A percentile compares a stretch with the other conserved stretches of the same genome.
Conservation (phyloP, 2,113 vertebrate genomes). For the Aptenodytes forsteri region DNA sequence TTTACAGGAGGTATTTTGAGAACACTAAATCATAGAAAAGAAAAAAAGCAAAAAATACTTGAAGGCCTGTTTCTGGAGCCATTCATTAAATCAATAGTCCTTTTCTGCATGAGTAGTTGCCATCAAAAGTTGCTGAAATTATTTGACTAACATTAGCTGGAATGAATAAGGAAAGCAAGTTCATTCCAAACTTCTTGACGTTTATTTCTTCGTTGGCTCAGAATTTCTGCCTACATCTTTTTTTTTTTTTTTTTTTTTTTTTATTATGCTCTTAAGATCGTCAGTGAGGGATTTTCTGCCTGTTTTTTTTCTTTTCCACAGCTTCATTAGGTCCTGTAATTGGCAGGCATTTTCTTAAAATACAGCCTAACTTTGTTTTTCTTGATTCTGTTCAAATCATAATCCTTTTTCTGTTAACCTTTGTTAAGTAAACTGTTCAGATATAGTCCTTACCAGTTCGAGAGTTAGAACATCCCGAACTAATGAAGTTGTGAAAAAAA, state of each 20-base stretch:
- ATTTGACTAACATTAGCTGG: neutral
- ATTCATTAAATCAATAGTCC: neutral
- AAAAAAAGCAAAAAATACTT: neutral
- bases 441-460: neutral
- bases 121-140: conserved; percentile 1
- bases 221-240: neutral
- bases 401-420: neutral
- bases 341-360: neutral
- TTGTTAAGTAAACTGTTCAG: neutral
- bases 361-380: neutral
- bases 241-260: no score
- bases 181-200: neutral
- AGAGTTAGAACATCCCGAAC: neutral
- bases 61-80: neutral
- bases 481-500: neutral
- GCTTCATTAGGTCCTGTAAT: neutral
- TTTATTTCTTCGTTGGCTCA: neutral
- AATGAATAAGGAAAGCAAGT: neutral
- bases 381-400: neutral
- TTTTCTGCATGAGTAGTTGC: neutral
- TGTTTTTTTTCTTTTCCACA: neutral
- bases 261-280: neutral
- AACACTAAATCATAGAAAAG: neutral
- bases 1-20: neutral
- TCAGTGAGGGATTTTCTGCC: neutral